Conservation (phyloP, 2,797 vertebrate species). For the Silurus aristotelis region DNA sequence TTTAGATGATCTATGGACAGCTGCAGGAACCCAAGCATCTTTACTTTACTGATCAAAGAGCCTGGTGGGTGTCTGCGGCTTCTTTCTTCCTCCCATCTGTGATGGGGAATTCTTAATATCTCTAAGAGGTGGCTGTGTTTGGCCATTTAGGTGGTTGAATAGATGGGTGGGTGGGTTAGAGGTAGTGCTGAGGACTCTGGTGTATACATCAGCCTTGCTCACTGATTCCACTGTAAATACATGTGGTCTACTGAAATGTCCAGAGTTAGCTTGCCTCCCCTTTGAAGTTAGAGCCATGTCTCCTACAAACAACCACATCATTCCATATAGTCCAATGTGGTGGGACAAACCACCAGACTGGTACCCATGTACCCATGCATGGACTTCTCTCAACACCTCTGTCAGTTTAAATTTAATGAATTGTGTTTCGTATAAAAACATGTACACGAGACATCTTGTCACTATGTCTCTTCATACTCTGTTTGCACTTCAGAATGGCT, state of each 20-base stretch:
- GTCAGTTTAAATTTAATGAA: constrained; percentile 30
- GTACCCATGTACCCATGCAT: constrained; percentile 48
- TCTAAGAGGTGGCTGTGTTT: constrained; percentile 56
- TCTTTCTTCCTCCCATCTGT: constrained; percentile 53
- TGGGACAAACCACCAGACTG: constrained; percentile 42
- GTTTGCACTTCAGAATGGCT: constrained; percentile 44
- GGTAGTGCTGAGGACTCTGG: constrained; percentile 51
- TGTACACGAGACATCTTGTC: constrained; percentile 35
- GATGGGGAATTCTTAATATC: constrained; percentile 56
- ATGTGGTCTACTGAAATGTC: constrained; percentile 55
- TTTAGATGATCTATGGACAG: constrained; percentile 52
- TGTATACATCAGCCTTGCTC: constrained; percentile 55
- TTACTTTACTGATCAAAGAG: constrained; percentile 47
- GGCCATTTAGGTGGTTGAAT: constrained; percentile 58
- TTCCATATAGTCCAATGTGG: constrained; percentile 53
- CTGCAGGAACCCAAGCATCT: constrained; percentile 38
- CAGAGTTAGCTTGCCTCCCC: constrained; percentile 48
- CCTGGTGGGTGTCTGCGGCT: constrained; percentile 51
- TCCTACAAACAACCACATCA: constrained; percentile 54
- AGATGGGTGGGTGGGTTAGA: constrained; percentile 41
- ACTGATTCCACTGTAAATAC: constrained; percentile 57
- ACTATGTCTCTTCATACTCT: constrained; percentile 33
- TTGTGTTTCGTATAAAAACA: constrained; percentile 43
- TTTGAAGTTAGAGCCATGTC: constrained; percentile 54
- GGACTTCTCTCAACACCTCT: constrained; percentile 43